Conservation (phyloP, 30 jellyfish, hydroid and myxozoan species). For the Catostylus mosaicus region DNA sequence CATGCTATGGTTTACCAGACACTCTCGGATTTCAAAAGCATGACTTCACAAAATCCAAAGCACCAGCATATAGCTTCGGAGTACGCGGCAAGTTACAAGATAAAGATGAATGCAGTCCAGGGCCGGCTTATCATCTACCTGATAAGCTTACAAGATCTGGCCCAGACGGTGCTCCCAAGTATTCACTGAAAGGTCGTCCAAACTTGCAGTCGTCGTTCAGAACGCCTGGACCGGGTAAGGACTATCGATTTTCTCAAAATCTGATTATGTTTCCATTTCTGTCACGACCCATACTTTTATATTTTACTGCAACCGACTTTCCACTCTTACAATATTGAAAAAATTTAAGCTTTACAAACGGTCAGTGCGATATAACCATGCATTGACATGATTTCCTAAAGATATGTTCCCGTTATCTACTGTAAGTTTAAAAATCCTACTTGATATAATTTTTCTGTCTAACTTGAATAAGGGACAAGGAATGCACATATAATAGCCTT, state of each 20-base stretch:
- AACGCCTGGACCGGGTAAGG: constrained; percentile 95
- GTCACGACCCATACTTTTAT: background rate
- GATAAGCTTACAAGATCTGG: constrained; percentile 86
- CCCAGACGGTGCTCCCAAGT: constrained; percentile 90
- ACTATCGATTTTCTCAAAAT: background rate
- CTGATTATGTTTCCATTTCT: background rate
- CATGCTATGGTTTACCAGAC: constrained; percentile 83
- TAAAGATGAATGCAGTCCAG: constrained; percentile 81
- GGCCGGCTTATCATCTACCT: constrained; percentile 80
- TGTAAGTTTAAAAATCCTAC: too few species aligned
- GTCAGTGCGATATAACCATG: too few species aligned
- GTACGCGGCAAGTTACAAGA: constrained; percentile 51
- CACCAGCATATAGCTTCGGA: constrained; percentile 92
- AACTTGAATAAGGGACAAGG: too few species aligned
- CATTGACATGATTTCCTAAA: too few species aligned
- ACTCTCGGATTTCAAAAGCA: constrained; percentile 80
- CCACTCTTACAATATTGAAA: too few species aligned
- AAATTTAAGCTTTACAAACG: too few species aligned
- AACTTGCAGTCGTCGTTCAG: constrained; percentile 55
- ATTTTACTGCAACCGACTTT: too few species aligned
- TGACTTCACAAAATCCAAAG: constrained; percentile 77
- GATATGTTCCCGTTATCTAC: too few species aligned
- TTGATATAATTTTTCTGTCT: too few species aligned
- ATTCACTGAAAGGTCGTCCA: constrained; percentile 85
- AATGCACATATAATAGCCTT: too few species aligned